Conservation (phyloP, 2,888 invertebrate species). For the Lasius fuliginosus region DNA sequence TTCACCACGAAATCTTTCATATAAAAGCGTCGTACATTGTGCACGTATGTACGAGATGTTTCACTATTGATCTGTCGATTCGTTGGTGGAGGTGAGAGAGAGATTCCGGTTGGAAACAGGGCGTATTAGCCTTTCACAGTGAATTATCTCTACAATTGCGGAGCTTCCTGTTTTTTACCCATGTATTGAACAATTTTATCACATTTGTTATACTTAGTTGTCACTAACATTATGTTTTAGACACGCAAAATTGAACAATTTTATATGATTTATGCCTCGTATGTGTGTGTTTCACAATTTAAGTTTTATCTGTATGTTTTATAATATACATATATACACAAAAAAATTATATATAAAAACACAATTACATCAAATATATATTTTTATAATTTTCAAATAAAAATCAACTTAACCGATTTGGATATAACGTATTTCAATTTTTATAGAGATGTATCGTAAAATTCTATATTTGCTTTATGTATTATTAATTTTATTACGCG, state of each 20-base stretch:
- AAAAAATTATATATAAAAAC: neutral
- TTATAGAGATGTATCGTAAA: neutral
- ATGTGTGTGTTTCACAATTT: neutral
- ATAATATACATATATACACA: neutral
- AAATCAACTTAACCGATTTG: neutral
- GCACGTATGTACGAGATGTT: conserved; percentile 27
- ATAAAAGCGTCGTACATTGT: conserved; percentile 27
- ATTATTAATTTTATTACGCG: conserved; percentile 10
- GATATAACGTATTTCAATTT: neutral
- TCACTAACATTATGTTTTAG: neutral
- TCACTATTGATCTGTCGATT: conserved; percentile 52
- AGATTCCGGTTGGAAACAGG: conserved; percentile 29
- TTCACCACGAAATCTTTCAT: conserved; percentile 44
- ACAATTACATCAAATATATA: neutral
- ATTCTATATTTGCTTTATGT: neutral
- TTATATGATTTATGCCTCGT: neutral
- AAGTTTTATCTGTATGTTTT: neutral
- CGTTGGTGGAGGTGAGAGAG: conserved; percentile 45
- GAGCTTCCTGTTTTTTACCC: neutral
- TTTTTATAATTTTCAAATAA: neutral
- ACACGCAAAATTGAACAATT: conserved; percentile 10
- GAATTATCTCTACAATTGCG: conserved; percentile 1
- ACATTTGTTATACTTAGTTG: neutral
- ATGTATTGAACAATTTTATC: neutral
- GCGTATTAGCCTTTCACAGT: neutral